Evolutionary conservation across 2,113 vertebrate genomes (phyloP).

Genomic region (Myodes glareolus): DNA sequence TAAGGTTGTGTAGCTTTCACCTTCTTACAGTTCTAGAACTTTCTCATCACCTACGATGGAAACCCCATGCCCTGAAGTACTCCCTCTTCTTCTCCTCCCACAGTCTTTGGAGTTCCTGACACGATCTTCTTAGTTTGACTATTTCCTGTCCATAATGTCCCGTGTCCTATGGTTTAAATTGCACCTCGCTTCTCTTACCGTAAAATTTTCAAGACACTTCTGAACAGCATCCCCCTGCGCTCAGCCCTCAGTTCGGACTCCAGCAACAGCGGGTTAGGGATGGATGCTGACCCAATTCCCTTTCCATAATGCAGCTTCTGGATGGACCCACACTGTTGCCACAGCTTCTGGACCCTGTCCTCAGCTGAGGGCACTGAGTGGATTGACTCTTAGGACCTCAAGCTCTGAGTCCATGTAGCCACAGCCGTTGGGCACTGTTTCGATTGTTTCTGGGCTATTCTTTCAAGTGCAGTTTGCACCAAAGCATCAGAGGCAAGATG

Average conservation of each 20-base stretch:
- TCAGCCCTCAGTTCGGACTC: neutral
- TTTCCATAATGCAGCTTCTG: neutral
- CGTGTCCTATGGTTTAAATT: neutral
- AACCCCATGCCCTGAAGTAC: neutral
- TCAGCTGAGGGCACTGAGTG: neutral
- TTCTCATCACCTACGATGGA: neutral
- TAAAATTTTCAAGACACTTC: neutral
- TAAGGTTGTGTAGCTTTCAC: neutral
- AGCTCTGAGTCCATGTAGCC: rapidly evolving
- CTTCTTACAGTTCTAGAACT: neutral
- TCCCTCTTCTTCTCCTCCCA: neutral
- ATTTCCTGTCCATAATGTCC: neutral
- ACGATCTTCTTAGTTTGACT: neutral
- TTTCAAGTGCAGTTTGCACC: neutral
- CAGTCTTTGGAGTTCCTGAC: neutral
- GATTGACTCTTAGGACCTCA: neutral
- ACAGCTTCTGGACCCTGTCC: neutral
- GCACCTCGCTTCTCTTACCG: neutral
- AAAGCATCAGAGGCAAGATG: neutral
- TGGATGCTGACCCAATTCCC: neutral
- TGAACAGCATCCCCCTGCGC: neutral
- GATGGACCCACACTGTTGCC: too few species aligned
- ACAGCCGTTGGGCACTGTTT: neutral
- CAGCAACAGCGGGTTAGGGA: rapidly evolving
- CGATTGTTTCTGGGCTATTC: neutral